Base-by-base conservation (phyloP, 2,113 vertebrate species). In the Pedionomus torquatus region DNA sequence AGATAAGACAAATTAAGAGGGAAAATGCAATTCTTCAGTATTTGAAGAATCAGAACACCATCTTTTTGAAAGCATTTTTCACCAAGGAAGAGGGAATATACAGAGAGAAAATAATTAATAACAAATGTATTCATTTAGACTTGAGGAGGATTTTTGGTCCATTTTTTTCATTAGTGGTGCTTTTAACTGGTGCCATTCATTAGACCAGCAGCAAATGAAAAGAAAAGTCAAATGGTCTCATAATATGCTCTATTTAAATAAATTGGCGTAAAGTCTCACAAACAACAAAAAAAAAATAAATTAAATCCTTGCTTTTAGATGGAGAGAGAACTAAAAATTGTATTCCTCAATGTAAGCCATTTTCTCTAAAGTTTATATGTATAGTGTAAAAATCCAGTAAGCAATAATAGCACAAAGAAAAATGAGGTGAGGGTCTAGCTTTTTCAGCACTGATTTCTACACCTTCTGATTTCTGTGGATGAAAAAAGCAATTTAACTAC, bases 131-230 rank as follows among this genome's bases (percentile, higher is more conserved):
- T 74, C 49, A 54, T 48, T 92, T 93, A 83, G 76, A 92, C 10
- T 72, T 19, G 33, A 90, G 37, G 33, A 69, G 17, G 2, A 0
- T 46, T 0, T 28, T 71, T 66, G 90, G 49, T 20, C 15, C 5
- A 5, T 28, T 64, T 81, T 48, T 94, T 85, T 83, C 9, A 74
- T 90, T 86, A 74, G 37, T 77, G 24, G 11, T 49, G n/a, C 37
- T 95, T 96, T 90, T 88, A 82, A 83, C 66, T 93, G 71, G 66
- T 83, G 75, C 49, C 83, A 79, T 86, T 91, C 71, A 61, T 94
- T 92, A 95, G 57, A 70, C 21, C 41, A 95, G 64, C 69, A 93
- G 71, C 54, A 88, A 80, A 92, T 77, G 21, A 86, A 80, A 94
- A 93, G 49, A 88, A 70, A 93, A 91, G 74, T 70, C 60, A 58